phyloP scores from a whole-genome alignment of 1,140 invertebrate species.

The Diplogasteroides magnus region DNA sequence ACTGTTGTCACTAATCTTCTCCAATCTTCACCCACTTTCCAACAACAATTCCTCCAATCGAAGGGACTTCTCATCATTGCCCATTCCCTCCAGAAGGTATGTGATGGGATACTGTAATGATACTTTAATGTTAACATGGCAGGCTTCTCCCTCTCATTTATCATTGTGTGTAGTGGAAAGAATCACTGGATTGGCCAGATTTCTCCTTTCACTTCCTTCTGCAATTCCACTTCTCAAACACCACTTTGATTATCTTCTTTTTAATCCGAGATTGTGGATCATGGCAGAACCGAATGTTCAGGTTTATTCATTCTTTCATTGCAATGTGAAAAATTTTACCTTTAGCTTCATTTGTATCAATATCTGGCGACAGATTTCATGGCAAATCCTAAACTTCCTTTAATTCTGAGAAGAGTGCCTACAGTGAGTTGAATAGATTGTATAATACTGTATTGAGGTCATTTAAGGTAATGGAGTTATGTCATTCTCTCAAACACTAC shows the following conservation, averaged over 20 bases:
- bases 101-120: background rate
- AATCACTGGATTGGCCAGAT: constrained; percentile 72
- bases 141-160: constrained; percentile 47
- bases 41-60: constrained; percentile 97
- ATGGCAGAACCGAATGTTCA: constrained; percentile 65
- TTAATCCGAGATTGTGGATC: constrained; percentile 97
- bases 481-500: constrained; percentile 96
- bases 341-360: constrained; percentile 81
- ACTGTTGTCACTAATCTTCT: constrained; percentile 94
- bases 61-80: constrained; percentile 95
- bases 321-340: too few species aligned
- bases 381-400: constrained; percentile 91
- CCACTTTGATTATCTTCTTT: constrained; percentile 93
- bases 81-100: constrained; percentile 78
- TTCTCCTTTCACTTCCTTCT: constrained; percentile 85
- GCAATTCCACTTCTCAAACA: constrained; percentile 91
- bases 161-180: constrained; percentile 42
- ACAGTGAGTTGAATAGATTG: background rate
- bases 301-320: constrained; percentile 28
- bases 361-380: constrained; percentile 96
- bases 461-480: constrained; percentile 77
- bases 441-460: background rate
- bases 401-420: too few species aligned
- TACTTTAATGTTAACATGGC: background rate
- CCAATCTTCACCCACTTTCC: constrained; percentile 89